Evolutionary conservation across 2,113 vertebrate genomes (phyloP), one percentile per base, ranked within the genome.

Genomic region (Thymallus thymallus): DNA sequence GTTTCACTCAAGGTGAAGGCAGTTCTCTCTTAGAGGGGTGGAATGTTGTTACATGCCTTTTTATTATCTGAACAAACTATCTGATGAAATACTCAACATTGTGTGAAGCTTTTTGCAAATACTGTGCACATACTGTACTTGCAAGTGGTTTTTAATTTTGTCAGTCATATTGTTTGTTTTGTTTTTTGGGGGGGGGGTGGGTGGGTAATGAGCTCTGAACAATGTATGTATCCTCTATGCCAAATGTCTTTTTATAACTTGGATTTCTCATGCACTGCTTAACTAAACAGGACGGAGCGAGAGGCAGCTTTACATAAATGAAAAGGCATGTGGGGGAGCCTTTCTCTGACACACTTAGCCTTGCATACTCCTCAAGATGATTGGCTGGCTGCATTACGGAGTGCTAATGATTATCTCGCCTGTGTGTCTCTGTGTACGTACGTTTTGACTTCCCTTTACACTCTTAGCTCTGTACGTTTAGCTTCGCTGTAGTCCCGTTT

Each of bases 201-300:
- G 35, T 82, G 90, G 88, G 93, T 82, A 87, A 92, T 85, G 94
- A 95, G 93, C 94, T 94, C 94, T 94, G 95, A 97, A 95, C 94
- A 96, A 95, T 90, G 92, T 91, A 90, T 95, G 90, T 94, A 85
- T 94, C 88, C 88, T 93, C 94, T 92, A 95, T 96, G 94, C 94
- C 94, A 95, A 95, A 95, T 93, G 91, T 91, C 87, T 90, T 87
- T 88, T 87, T 93, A 92, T 85, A 80, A 90, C 86, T 92, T 93
- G 89, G 88, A 90, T 94, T 94, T 90, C 95, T 93, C 93, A 94
- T 95, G 94, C 94, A 95, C 95, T 97, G 95, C 94, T 95, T 89
- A 91, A 93, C 80, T 35, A 56, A 89, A 86, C 83, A 72, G 86
- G 84, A 83, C 84, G 90, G 93, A 90, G 93, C 92, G 92, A 94